Evolutionary conservation across 2,888 invertebrate species (phyloP).

Genomic region (Polyploca ridens): DNA sequence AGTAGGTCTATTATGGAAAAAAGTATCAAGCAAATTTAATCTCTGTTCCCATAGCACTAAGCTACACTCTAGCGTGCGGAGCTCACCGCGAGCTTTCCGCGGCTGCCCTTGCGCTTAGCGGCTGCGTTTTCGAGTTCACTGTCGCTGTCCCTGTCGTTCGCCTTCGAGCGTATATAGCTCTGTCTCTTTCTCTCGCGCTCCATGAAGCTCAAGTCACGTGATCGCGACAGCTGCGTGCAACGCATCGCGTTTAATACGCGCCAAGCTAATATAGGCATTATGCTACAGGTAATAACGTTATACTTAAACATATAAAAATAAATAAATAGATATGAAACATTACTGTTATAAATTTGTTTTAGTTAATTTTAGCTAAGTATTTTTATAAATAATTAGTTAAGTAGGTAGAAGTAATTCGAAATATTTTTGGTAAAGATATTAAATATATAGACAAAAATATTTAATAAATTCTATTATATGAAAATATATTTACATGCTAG

Average conservation of each 20-base stretch:
- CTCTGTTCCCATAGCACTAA: constrained; percentile 56
- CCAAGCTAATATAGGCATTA: constrained; percentile 39
- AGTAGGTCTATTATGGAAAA: not conserved
- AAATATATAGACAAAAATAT: not conserved
- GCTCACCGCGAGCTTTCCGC: constrained; percentile 90
- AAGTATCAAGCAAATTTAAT: constrained; percentile 30
- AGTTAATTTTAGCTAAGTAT: not conserved
- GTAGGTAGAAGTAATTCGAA: not conserved
- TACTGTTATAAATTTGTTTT: not conserved
- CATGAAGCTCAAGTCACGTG: constrained; percentile 80
- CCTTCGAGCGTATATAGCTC: constrained; percentile 81
- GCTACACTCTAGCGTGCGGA: constrained; percentile 65
- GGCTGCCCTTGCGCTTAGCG: constrained; percentile 83
- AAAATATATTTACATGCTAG: not conserved
- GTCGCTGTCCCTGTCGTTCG: constrained; percentile 90
- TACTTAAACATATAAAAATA: constrained; percentile 22
- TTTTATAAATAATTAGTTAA: not conserved
- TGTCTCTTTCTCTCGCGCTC: constrained; percentile 81
- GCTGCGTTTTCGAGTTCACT: constrained; percentile 90
- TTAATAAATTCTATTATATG: not conserved
- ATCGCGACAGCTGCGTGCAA: constrained; percentile 80
- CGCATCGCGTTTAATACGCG: constrained; percentile 61
- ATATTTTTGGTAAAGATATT: not conserved
- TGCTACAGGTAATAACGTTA: constrained; percentile 16
- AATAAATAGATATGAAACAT: constrained; percentile 24